Conservation (phyloP, 2,113 vertebrate genomes). For the Anarrhichthys ocellatus region DNA sequence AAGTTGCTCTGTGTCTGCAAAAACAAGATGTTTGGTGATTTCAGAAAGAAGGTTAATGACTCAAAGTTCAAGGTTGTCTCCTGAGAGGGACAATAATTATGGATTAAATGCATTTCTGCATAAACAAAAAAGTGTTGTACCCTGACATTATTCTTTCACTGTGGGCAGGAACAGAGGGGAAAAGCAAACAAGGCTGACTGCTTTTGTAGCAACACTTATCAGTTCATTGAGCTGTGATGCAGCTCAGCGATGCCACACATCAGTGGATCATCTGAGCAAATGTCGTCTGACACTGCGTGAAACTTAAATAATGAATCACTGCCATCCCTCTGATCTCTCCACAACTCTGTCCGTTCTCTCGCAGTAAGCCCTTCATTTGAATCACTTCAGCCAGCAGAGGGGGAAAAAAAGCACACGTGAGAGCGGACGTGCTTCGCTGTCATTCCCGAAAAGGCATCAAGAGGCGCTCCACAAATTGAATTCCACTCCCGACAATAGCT, state of each 20-base stretch:
- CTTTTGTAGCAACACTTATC: constrained; percentile 35
- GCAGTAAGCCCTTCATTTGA: constrained; percentile 19
- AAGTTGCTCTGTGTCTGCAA: background rate
- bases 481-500: constrained; percentile 43
- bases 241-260: constrained; percentile 46
- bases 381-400: constrained; percentile 35
- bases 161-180: constrained; percentile 15
- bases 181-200: constrained; percentile 32
- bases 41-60: background rate
- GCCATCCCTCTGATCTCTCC: constrained; percentile 45
- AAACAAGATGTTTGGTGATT: constrained; percentile 5
- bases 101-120: too few relatives aligned
- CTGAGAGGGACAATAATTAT: background rate
- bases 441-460: constrained; percentile 42
- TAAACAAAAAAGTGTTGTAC: background rate
- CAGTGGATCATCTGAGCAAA: constrained; percentile 57
- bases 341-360: constrained; percentile 34
- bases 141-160: constrained; percentile 1
- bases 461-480: constrained; percentile 40
- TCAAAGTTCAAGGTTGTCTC: background rate
- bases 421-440: background rate
- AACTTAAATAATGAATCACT: constrained; percentile 66
- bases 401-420: background rate
- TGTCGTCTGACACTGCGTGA: constrained; percentile 41
- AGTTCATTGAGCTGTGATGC: constrained; percentile 48